Base-by-base conservation (phyloP, 1,140 invertebrate species). In the Homarus americanus region DNA sequence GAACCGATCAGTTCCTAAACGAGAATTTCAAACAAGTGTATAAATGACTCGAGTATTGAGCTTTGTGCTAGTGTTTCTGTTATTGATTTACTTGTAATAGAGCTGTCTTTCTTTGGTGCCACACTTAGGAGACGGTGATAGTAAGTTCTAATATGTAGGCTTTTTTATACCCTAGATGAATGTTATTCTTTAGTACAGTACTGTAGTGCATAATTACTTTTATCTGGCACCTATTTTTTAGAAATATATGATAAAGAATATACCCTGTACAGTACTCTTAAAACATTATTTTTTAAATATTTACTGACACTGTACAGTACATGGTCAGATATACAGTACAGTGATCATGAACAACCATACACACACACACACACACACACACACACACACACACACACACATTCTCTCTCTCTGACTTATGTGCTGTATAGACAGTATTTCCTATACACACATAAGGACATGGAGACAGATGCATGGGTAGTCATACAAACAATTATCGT, bases 111-210 rank as follows among this genome's bases (percentile, higher is more conserved):
- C 88, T 90, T 82, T 90, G 88, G 32, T 90, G 88, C 88, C 88
- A 78, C 88, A 90, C 88, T 83, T 90, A 90, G 88, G 88, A 90
- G 88, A 90, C 88, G 82, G 88, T 90, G 69, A 90, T 90, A 90
- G 88, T 90, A 90, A 90, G 88, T 90, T 83, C 49, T 90, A 24
- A 58, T 20, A 20, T 4, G 20, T 58, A 58, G 53, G 53, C 53
- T 58, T 58, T 58, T n/a, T 58, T 58, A 24, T 58, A 24, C 53
- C 24, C 0, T 58, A 58, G 53, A 20, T 58, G 53, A 24, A 49
- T 49, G 4, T 58, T 20, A 20, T 20, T 58, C n/a, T n/a, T n/a
- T n/a, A n/a, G 53, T 58, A 58, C 44, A 49, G 53, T 58, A 20
- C 10, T 58, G 53, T 58, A 15, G 0, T 58, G 53, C 53, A 58